Evolutionary conservation across 2,888 invertebrate species (phyloP), one percentile per base, ranked within the genome.

Genomic region (Buathra laborator): DNA sequence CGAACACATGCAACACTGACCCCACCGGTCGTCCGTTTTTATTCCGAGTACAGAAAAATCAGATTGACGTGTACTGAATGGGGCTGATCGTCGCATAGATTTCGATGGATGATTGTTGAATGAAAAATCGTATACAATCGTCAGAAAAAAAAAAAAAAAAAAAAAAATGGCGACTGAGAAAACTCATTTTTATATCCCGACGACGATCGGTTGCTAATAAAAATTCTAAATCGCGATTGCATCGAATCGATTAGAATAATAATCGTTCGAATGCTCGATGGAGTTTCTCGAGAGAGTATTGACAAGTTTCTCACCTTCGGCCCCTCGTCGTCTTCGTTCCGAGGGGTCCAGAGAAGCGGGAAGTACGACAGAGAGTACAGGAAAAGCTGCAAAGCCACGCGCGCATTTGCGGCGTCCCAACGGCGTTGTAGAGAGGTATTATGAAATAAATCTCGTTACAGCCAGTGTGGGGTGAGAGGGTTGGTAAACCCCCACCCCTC

Each of bases 361-460:
- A 10, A 56, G 12, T 19, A 75, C 10, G 62, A 46, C 48, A 37
- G 29, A 72, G 19, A 48, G n/a, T 9, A 51, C 9, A 16, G 29
- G 48, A 76, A 76, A 51, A 76, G 37, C 53, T 24, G 66, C 53
- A 76, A 76, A 76, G 66, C 76, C 53, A 66, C 37, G 37, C 75
- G 29, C 64, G 76, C 76, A 53, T 51, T 76, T 76, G 37, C 66
- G 66, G 32, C 51, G 76, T 76, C 76, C 76, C 76, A 53, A 14
- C 24, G 76, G 76, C 53, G 51, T 53, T 76, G 76, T 76, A 88
- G 88, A 87, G 88, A 89, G 89, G 89, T 91, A 91, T 91, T 91
- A 90, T 89, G 91, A 92, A 92, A 92, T 92, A 92, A 92, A 92
- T 92, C 91, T 92, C 90, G 91, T 91, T 92, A 92, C 84, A 80